Percentiles rank a stretch among this genome's conserved stretches.
Evolutionary conservation across 1,140 invertebrate species (phyloP).

Genomic region (Phymastichus coffea): DNA sequence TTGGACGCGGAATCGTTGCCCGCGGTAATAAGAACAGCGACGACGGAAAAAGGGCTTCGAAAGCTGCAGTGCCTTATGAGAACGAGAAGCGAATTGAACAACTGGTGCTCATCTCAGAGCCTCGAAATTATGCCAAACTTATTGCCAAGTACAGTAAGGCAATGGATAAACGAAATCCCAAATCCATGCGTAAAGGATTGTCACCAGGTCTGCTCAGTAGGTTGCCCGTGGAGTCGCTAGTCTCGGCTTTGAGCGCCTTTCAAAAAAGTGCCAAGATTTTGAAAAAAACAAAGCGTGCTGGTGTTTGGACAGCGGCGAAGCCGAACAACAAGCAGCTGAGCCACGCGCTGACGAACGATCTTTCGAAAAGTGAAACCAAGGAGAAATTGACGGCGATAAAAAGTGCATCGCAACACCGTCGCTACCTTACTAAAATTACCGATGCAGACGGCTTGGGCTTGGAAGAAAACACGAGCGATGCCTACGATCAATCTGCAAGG

Average conservation of each 20-base stretch:
- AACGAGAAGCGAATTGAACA: too few relatives aligned
- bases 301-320: neutral
- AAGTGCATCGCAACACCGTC: neutral
- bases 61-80: too few relatives aligned
- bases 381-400: neutral
- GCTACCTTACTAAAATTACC: neutral
- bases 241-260: neutral
- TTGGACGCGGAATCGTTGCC: too few relatives aligned
- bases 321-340: neutral
- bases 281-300: neutral
- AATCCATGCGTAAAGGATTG: neutral
- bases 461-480: too few relatives aligned
- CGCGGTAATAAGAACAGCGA: too few relatives aligned
- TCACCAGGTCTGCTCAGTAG: neutral
- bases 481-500: too few relatives aligned
- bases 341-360: neutral
- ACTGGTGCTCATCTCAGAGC: neutral
- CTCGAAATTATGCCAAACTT: constrained; percentile 34
- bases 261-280: neutral
- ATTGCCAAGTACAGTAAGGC: constrained; percentile 30
- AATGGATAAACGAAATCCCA: constrained; percentile 6
- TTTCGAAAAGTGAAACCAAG: neutral
- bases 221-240: neutral
- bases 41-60: too few relatives aligned
- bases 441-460: neutral